Percentiles rank a stretch among this genome's conserved stretches.
Conservation (phyloP, 1,140 invertebrate genomes). For the Nymphalis io region DNA sequence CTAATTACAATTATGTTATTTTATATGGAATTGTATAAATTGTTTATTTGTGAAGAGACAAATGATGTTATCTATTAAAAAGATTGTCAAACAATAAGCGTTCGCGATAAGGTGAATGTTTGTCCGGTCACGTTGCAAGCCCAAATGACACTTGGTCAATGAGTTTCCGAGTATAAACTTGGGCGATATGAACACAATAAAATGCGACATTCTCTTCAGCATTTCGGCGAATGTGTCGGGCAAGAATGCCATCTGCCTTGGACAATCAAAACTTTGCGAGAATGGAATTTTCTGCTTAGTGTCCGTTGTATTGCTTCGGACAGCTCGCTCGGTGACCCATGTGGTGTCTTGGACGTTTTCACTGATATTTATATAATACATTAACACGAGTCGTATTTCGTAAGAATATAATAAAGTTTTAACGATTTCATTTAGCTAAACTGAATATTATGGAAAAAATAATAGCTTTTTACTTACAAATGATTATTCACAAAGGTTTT, state of each 20-base stretch:
- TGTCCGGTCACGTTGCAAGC: constrained; percentile 34
- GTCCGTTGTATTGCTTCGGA: constrained; percentile 64
- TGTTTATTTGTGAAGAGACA: background rate
- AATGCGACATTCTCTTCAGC: constrained; percentile 58
- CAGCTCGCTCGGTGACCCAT: constrained; percentile 44
- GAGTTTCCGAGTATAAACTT: constrained; percentile 64
- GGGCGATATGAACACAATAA: constrained; percentile 72
- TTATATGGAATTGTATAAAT: background rate
- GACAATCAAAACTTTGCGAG: constrained; percentile 74
- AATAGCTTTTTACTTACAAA: no score
- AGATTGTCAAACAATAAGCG: constrained; percentile 16
- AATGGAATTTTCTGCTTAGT: constrained; percentile 75
- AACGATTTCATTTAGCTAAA: no score
- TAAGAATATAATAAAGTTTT: no score
- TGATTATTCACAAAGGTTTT: no score
- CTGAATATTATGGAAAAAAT: no score
- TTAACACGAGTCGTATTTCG: no score
- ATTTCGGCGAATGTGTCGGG: constrained; percentile 65
- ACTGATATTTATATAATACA: constrained; percentile 24
- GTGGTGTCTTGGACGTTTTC: constrained; percentile 33
- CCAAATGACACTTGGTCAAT: constrained; percentile 62
- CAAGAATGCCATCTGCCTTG: constrained; percentile 75
- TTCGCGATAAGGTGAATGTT: constrained; percentile 27
- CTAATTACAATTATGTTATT: constrained; percentile 1
- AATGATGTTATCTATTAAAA: constrained; percentile 18